Evolutionary conservation across 2,797 vertebrate species (phyloP).

Genomic region (Pogoniulus pusillus): DNA sequence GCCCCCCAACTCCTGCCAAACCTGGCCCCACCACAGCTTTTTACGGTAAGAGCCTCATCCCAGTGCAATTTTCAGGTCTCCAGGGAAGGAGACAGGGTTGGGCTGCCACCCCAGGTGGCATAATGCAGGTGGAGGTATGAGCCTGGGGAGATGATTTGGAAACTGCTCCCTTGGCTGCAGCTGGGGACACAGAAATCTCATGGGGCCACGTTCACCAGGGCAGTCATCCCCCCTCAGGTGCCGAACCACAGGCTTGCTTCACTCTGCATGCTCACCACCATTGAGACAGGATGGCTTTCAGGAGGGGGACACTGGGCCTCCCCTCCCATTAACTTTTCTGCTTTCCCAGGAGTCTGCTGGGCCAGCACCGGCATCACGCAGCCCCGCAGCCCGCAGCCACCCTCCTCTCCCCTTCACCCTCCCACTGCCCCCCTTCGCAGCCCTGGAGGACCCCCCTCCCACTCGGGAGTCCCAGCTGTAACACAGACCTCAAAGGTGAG

Average conservation of each 20-base stretch:
- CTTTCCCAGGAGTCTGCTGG: slow-evolving; percentile 50
- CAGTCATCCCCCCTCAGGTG: rapidly evolving
- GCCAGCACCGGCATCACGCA: neutral
- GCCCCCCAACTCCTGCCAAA: neutral
- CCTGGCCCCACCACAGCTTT: neutral
- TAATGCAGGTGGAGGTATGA: rapidly evolving
- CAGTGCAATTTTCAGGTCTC: rapidly evolving
- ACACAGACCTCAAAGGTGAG: slow-evolving; percentile 39
- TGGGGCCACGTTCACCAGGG: neutral
- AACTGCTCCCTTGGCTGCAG: neutral
- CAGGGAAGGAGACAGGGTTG: neutral
- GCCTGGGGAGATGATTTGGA: neutral
- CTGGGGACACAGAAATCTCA: rapidly evolving
- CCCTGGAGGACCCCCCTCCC: slow-evolving; percentile 72
- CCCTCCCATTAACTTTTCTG: neutral
- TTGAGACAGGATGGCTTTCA: rapidly evolving
- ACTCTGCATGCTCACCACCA: rapidly evolving
- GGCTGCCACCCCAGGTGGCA: rapidly evolving
- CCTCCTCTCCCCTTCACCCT: neutral
- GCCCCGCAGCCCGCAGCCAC: neutral
- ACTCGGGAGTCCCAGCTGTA: neutral
- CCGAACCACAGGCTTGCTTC: rapidly evolving
- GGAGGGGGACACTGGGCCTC: rapidly evolving
- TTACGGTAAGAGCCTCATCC: neutral
- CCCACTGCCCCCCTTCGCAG: neutral